A percentile compares a stretch with the other conserved stretches of the same genome.
Evolutionary conservation across 1,140 invertebrate species (phyloP).

Genomic region (Zaprionus vittiger): DNA sequence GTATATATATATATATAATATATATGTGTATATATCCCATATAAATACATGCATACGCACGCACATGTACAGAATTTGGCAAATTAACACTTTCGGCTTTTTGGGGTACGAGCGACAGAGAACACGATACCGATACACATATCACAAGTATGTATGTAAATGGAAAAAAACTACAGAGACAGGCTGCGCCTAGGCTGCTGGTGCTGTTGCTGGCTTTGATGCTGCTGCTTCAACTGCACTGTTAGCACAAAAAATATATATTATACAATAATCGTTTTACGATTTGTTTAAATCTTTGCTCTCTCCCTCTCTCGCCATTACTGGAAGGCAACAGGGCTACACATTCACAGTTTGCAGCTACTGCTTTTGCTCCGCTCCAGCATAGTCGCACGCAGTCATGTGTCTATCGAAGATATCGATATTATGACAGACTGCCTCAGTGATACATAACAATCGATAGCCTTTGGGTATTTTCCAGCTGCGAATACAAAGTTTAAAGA

Average conservation of each 20-base stretch:
- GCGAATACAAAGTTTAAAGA: conserved; percentile 7
- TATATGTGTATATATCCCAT: background rate
- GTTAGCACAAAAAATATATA: conserved; percentile 28
- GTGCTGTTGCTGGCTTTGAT: background rate
- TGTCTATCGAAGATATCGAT: conserved; percentile 39
- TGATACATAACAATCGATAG: conserved; percentile 23
- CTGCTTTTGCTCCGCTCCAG: conserved; percentile 34
- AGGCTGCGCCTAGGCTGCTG: background rate
- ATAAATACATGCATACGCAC: conserved; percentile 11
- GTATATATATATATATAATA: conserved; percentile 1
- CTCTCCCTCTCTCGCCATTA: background rate
- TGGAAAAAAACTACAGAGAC: conserved; percentile 12
- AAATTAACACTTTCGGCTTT: conserved; percentile 66
- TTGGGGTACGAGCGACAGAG: conserved; percentile 26
- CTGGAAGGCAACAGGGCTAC: background rate
- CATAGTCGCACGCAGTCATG: conserved; percentile 39
- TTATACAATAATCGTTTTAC: conserved; percentile 27
- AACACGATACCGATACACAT: conserved; percentile 19
- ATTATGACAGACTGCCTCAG: background rate
- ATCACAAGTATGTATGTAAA: conserved; percentile 32
- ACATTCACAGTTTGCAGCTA: conserved; percentile 22
- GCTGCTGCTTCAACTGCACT: conserved; percentile 16
- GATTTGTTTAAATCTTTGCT: conserved; percentile 31
- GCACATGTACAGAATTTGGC: conserved; percentile 56
- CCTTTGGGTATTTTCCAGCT: conserved; percentile 12